Conservation (phyloP, 2,797 vertebrate species). For the Rhabdomys pumilio region DNA sequence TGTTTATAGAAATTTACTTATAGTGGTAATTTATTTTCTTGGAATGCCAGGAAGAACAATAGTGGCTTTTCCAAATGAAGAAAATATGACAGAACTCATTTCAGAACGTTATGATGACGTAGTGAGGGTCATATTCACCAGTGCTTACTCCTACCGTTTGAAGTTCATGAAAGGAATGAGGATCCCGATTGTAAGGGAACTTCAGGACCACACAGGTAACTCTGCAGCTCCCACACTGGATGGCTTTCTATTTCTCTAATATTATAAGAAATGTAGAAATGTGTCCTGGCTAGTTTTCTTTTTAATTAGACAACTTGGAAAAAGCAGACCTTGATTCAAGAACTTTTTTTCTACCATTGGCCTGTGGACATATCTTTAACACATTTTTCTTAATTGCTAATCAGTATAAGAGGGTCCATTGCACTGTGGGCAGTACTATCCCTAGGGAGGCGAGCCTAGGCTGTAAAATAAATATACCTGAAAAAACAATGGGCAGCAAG, state of each 20-base stretch:
- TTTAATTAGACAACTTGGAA: not conserved
- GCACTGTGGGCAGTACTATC: not conserved
- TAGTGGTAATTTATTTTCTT: not conserved
- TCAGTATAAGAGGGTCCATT: too few species aligned
- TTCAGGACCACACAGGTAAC: constrained; percentile 9
- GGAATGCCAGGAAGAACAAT: not conserved
- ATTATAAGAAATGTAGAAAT: not conserved
- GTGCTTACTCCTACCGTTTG: not conserved
- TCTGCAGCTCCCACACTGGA: not conserved
- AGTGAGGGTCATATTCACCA: constrained; percentile 15
- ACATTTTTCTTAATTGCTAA: not conserved
- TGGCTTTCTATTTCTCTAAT: not conserved
- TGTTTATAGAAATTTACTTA: not conserved
- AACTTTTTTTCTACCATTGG: not conserved
- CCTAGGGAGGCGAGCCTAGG: not conserved
- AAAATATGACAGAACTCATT: not conserved
- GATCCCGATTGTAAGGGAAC: not conserved
- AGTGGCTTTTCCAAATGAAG: not conserved
- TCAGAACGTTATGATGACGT: not conserved
- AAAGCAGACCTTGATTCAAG: not conserved
- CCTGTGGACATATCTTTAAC: not conserved
- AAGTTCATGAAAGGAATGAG: not conserved
- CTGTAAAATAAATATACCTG: not conserved
- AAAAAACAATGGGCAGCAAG: not conserved
- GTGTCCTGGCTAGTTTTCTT: not conserved